phyloP scores from a whole-genome alignment of 1,140 invertebrate species.

The Drosophila kepulauana region DNA sequence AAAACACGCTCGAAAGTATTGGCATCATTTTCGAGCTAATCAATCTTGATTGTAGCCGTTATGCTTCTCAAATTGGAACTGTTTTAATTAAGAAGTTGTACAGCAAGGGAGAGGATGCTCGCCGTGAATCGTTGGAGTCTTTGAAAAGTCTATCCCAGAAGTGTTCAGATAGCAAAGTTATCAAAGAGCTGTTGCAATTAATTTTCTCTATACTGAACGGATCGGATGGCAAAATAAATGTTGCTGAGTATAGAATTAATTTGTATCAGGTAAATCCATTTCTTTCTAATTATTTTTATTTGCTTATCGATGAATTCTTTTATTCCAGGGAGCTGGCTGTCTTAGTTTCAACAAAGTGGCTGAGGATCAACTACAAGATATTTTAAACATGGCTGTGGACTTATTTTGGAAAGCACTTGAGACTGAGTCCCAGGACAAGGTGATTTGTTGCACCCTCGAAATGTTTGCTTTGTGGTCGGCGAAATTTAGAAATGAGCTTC shows the following conservation, averaged over 20 bases:
- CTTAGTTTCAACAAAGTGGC: slow-evolving; percentile 91
- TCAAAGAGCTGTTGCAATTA: slow-evolving; percentile 90
- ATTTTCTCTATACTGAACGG: slow-evolving; percentile 95
- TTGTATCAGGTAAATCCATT: slow-evolving; percentile 89
- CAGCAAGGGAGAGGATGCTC: slow-evolving; percentile 92
- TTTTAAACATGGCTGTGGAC: slow-evolving; percentile 88
- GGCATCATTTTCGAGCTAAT: slow-evolving; percentile 90
- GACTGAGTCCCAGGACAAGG: slow-evolving; percentile 96
- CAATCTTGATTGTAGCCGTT: slow-evolving; percentile 92
- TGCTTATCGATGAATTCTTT: slow-evolving; percentile 11
- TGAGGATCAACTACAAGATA: slow-evolving; percentile 86
- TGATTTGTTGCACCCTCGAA: slow-evolving; percentile 92
- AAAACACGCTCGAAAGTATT: slow-evolving; percentile 94
- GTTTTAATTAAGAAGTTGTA: slow-evolving; percentile 91
- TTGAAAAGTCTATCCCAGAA: slow-evolving; percentile 90
- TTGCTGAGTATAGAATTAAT: slow-evolving; percentile 94
- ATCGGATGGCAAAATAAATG: slow-evolving; percentile 95
- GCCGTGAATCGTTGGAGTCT: slow-evolving; percentile 90
- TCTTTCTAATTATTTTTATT: background rate
- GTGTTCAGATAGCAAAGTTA: slow-evolving; percentile 89
- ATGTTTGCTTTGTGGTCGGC: slow-evolving; percentile 92
- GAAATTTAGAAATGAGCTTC: slow-evolving; percentile 89
- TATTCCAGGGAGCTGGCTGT: slow-evolving; percentile 90
- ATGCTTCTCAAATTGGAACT: slow-evolving; percentile 93
- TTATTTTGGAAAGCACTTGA: slow-evolving; percentile 93